Base-by-base conservation (phyloP, 1,140 invertebrate genomes). In the Drosophila micromelanica region DNA sequence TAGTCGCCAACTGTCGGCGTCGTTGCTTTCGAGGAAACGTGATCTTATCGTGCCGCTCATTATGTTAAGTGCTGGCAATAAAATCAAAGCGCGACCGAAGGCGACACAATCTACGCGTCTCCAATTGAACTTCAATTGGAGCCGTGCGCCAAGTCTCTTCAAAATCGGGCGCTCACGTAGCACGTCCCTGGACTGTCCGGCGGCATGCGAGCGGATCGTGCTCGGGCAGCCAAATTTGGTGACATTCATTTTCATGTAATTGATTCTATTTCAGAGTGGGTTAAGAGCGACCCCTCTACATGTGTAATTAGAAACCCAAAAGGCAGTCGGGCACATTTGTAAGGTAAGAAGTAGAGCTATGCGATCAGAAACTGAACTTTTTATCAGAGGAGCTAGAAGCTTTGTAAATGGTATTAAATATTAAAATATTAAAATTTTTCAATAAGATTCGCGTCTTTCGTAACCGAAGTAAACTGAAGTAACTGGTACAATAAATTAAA, bases 21-120 rank as follows among this genome's bases (percentile, higher is more conserved):
- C 46, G 54, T 20, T 20, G 42, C 64, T 69, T 73, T 51, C 15
- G 27, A 78, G 82, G 78, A 87, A 87, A 87, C 76, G 82, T 90
- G 84, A 87, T 87, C 65, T 82, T 87, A 87, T 87, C 84, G 63
- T 56, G 69, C 76, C 46, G 68, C 84, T 87, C 84, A 87, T 87
- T 87, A 87, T 89, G 84, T 84, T 87, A 89, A 87, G 80, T 89
- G 76, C 84, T 74, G 80, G 84, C 84, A 87, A 87, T 87, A 87
- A 87, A 87, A 87, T 87, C 79, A 84, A 89, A 84, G 79, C 79
- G 74, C 77, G 15, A 62, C 68, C 54, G 42, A 43, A 55, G 68
- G 60, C 79, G 72, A 82, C 79, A 79, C 76, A 80, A 67, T 84
- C 76, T 51, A 59, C 32, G 55, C 55, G 55, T 73, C 45, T 56